These are phyloP conservation scores for Acanthisitta chloris DNA, from an alignment of 2,113 vertebrate genomes.

Conservation along the genomic window DNA sequence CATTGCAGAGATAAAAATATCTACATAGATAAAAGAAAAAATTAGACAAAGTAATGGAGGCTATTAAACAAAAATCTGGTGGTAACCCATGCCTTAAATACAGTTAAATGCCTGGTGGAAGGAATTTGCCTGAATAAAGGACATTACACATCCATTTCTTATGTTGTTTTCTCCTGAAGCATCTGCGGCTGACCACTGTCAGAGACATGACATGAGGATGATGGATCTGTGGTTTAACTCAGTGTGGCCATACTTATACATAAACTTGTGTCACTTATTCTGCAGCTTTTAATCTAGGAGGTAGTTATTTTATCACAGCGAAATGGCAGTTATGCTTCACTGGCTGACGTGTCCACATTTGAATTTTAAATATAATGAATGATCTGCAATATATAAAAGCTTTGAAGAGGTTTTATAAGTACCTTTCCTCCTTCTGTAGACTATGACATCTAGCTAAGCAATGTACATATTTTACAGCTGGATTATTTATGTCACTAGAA, in stretches of 20 bases:
- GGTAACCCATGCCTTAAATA: background rate
- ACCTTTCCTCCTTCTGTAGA: background rate
- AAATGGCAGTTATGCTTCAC: conserved; percentile 15
- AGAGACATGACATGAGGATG: background rate
- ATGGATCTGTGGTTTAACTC: conserved; percentile 12
- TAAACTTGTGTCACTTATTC: background rate
- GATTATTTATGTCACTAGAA: conserved; percentile 62
- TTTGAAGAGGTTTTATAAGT: conserved; percentile 59
- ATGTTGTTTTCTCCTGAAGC: background rate
- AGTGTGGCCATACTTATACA: background rate
- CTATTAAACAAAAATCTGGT: background rate
- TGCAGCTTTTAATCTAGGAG: conserved; percentile 9
- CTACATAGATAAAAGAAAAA: background rate
- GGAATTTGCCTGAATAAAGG: background rate
- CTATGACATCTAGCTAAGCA: conserved; percentile 55
- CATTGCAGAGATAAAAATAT: background rate
- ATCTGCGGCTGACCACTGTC: background rate
- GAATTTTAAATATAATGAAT: conserved; percentile 61
- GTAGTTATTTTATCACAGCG: conserved; percentile 6
- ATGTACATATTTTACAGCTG: conserved; percentile 52
- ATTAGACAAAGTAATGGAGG: background rate
- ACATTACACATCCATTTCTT: background rate
- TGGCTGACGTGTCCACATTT: conserved; percentile 20
- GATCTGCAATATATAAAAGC: conserved; percentile 25
- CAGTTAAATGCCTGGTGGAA: background rate